Conservation (phyloP, 1,140 invertebrate species). For the Danaus melanippus region DNA sequence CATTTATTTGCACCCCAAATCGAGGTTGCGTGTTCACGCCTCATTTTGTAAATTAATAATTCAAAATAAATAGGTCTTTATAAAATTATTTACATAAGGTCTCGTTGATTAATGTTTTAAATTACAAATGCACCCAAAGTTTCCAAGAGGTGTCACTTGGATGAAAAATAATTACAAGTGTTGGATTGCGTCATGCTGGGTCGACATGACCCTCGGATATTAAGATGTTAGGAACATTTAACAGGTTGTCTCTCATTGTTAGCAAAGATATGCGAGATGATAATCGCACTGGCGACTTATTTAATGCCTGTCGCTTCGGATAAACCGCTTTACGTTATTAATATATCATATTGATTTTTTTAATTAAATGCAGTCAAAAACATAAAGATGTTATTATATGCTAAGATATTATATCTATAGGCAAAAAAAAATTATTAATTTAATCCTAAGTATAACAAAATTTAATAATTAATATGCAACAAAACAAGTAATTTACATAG, state of each 20-base stretch:
- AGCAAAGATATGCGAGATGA: constrained; percentile 52
- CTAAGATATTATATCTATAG: too few species aligned
- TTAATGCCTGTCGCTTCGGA: constrained; percentile 61
- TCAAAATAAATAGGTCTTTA: constrained; percentile 7
- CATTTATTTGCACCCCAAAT: not conserved
- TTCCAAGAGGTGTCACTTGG: constrained; percentile 48
- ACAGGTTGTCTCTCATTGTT: constrained; percentile 54
- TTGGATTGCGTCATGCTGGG: constrained; percentile 57
- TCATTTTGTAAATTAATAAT: not conserved
- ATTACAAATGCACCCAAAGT: constrained; percentile 31
- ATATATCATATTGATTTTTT: constrained; percentile 24
- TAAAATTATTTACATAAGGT: constrained; percentile 10
- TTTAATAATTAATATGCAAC: too few species aligned
- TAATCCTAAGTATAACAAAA: too few species aligned
- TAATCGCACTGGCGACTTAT: constrained; percentile 54
- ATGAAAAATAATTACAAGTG: constrained; percentile 57
- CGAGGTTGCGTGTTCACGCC: constrained; percentile 2
- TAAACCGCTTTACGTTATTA: constrained; percentile 33
- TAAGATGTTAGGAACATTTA: constrained; percentile 53
- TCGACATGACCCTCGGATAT: constrained; percentile 54
- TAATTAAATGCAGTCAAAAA: not conserved
- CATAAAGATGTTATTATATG: too few species aligned
- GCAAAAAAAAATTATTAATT: too few species aligned
- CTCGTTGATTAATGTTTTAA: constrained; percentile 34
- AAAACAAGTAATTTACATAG: too few species aligned